phyloP scores from a whole-genome alignment of 1,140 invertebrate genomes.

The Antheraea pernyi region DNA sequence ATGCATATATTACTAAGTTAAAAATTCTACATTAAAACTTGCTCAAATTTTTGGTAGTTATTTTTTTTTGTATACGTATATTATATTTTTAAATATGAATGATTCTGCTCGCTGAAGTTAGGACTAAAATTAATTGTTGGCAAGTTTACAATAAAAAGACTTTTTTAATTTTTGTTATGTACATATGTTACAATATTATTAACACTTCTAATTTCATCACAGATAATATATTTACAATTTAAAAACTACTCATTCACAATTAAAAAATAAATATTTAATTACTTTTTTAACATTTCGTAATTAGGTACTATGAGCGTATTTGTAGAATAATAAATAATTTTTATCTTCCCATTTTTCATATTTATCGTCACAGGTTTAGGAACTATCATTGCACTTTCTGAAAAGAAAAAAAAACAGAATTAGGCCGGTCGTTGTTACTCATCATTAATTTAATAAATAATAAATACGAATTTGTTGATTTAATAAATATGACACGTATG shows the following conservation, averaged over 20 bases:
- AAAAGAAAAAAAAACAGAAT: not conserved
- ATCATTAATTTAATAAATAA: no score
- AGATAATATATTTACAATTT: not conserved
- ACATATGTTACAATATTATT: not conserved
- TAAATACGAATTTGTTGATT: no score
- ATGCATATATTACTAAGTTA: no score
- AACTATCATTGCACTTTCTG: conserved; percentile 2
- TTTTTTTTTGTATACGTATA: no score
- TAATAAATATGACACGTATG: no score
- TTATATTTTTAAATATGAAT: no score
- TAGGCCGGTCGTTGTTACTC: not conserved
- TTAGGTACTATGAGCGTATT: not conserved
- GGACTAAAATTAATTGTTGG: not conserved
- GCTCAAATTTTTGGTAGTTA: no score
- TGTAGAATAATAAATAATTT: not conserved
- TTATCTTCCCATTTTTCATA: not conserved
- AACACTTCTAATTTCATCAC: not conserved
- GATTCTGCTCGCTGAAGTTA: no score
- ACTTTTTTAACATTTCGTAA: not conserved
- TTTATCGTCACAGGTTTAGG: not conserved
- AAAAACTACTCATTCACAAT: not conserved
- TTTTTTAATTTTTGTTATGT: not conserved
- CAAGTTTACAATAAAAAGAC: not conserved
- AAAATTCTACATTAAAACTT: no score
- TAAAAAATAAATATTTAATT: not conserved